Percentiles rank a stretch among this genome's conserved stretches.
These are phyloP conservation scores for Pseudopipra pipra DNA, from an alignment of 2,113 vertebrate genomes.

Conservation along the genomic window DNA sequence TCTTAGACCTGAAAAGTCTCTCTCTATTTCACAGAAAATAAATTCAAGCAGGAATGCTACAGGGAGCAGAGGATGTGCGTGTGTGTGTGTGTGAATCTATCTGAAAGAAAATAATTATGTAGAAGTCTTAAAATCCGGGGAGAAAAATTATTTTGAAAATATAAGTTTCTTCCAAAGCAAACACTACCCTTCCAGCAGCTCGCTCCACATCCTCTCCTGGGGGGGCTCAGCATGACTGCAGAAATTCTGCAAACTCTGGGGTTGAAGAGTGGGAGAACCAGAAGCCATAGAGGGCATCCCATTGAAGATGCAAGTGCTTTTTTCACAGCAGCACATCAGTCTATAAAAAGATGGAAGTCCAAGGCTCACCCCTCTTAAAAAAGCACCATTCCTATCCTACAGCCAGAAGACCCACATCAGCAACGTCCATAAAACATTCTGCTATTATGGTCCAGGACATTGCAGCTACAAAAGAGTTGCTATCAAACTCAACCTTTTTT, in stretches of 20 bases:
- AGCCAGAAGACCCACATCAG: not conserved
- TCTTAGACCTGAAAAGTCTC: not conserved
- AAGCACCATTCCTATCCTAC: not conserved
- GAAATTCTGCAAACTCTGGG: not conserved
- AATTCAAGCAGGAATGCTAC: not conserved
- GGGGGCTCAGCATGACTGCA: not conserved
- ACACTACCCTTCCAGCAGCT: not conserved
- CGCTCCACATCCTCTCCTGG: not conserved
- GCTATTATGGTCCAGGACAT: not conserved
- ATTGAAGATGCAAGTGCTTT: not conserved
- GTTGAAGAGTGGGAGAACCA: not conserved
- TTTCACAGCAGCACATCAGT: not conserved
- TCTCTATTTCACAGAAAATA: constrained; percentile 14
- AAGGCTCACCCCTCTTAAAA: not conserved
- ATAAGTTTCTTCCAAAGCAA: not conserved
- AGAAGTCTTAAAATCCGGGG: not conserved
- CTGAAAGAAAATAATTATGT: constrained; percentile 37
- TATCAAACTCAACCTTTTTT: not conserved
- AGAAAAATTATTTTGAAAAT: constrained; percentile 9
- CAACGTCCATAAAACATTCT: not conserved
- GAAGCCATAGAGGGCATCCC: not conserved
- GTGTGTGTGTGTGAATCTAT: not conserved
- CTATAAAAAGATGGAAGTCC: not conserved
- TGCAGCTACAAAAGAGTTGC: not conserved
- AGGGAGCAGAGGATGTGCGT: not conserved